Base-by-base conservation (phyloP, 2,797 vertebrate genomes). In the Lutra lutra region DNA sequence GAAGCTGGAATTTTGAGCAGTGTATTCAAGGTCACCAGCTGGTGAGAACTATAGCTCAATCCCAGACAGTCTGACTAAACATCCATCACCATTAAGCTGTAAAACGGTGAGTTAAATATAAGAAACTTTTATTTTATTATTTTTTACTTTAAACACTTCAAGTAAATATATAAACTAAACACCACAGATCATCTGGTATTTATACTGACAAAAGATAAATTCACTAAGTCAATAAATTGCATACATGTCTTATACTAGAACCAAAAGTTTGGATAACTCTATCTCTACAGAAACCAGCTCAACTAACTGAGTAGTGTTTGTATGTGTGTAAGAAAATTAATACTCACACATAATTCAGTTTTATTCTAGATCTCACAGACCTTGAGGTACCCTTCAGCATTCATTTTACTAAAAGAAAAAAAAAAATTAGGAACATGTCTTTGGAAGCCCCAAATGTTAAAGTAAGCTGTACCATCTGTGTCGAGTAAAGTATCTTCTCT, bases 361-460 rank as follows among this genome's bases (percentile, higher is more conserved):
- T 83, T 62, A 35, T 29, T 92, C 72, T 48, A 21, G 3, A 38
- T 54, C 68, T 89, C 29, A 35, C 12, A 94, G 70, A 90, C 89
- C 84, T 97, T 95, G 66, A 54, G 35, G 54, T 51, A 68, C 14
- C 89, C 93, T 86, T 91, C 91, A 96, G 25, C 21, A 80, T 21
- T 96, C n/a, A 83, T 77, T 93, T 77, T 78, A 38, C 68, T 32
- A 1, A 72, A 68, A 86, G 82, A 48, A 48, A 66, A 51, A 21
- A 14, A 51, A 58, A 40, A 18, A 11, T 73, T 40, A 95, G 40
- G 43, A 95, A 38, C 27, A 23, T 5, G 58, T 38, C 56, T 85
- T 78, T 27, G 29, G 64, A 98, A 98, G 85, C 17, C 51, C 43
- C 87, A 83, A 68, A 94, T 84, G 29, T 86, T 96, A 32, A 88